phyloP scores from a whole-genome alignment of 2,797 vertebrate genomes.

The Capromys pilorides region DNA sequence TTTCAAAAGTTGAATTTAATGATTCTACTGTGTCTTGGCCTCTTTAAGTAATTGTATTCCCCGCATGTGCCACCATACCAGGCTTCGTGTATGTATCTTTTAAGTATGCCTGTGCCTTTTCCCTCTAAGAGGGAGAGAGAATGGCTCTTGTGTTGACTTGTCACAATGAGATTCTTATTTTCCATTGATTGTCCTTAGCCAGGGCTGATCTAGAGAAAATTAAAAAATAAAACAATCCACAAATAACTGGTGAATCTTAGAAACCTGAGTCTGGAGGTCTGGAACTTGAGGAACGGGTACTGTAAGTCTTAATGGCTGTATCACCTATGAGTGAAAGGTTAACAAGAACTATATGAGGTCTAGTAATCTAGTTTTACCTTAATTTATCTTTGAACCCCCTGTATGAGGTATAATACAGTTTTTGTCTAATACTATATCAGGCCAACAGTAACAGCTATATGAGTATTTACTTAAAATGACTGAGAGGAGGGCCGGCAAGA shows the following conservation, averaged over 20 bases:
- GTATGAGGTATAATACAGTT: neutral
- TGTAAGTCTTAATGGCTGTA: neutral
- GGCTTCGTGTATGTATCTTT: neutral
- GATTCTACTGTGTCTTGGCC: neutral
- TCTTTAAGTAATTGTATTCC: neutral
- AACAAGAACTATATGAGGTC: neutral
- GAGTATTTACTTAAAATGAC: too few relatives aligned
- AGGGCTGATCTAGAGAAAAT: conserved; percentile 22
- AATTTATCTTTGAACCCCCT: neutral
- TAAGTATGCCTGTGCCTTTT: conserved; percentile 12
- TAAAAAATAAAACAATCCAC: conserved; percentile 10
- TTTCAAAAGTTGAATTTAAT: neutral
- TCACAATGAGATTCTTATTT: conserved; percentile 51
- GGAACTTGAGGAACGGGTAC: neutral
- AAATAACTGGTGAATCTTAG: neutral
- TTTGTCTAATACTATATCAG: neutral
- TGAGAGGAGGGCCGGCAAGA: too few relatives aligned
- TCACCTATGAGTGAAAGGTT: neutral
- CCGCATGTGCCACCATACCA: neutral
- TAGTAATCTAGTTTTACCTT: neutral
- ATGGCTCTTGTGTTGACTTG: neutral
- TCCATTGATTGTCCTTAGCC: conserved; percentile 1
- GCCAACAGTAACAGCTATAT: neutral
- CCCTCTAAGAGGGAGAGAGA: neutral
- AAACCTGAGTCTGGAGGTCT: conserved; percentile 14